These are phyloP conservation scores for Nothoprocta pentlandii DNA, from an alignment of 2,113 vertebrate genomes.

Conservation along the genomic window DNA sequence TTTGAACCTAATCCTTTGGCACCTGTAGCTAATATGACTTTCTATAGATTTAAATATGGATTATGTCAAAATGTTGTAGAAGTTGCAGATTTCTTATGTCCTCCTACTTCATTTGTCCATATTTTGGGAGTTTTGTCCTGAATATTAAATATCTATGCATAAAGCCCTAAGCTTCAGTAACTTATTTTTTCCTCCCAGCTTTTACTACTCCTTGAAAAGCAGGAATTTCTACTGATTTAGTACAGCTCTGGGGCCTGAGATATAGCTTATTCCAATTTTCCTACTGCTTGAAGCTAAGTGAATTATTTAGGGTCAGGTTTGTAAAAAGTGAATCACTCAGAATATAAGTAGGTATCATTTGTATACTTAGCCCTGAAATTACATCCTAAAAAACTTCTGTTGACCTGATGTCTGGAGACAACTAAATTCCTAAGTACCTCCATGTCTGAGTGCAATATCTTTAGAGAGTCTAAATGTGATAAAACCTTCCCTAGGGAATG, in stretches of 20 bases:
- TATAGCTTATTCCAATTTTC: background rate
- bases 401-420: background rate
- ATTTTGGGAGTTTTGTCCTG: no score
- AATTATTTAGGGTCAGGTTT: background rate
- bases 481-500: background rate
- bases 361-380: background rate
- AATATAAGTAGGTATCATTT: background rate
- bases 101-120: background rate
- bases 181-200: background rate
- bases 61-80: background rate
- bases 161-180: background rate
- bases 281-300: background rate
- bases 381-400: background rate
- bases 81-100: background rate
- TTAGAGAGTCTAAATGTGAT: background rate
- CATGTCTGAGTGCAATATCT: background rate
- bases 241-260: background rate
- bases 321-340: background rate
- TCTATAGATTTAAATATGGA: background rate
- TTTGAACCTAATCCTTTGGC: background rate
- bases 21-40: background rate
- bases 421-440: background rate
- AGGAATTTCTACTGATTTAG: background rate
- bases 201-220: background rate
- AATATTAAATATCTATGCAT: background rate